phyloP scores from a whole-genome alignment of 2,797 vertebrate species.

The Pampus argenteus region DNA sequence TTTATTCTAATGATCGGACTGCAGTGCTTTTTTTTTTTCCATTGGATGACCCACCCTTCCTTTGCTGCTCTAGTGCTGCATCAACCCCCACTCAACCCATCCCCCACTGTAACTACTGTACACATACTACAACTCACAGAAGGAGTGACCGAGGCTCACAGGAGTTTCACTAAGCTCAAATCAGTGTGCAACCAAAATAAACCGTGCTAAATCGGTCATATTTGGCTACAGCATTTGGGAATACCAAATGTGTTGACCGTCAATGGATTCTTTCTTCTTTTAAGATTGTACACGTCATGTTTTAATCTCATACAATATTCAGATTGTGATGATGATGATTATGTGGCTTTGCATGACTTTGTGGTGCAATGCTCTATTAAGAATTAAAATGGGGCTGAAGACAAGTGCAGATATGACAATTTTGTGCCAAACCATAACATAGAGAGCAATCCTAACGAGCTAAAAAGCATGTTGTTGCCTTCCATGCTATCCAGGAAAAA shows the following conservation, averaged over 20 bases:
- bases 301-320: constrained; percentile 13
- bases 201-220: constrained; percentile 1
- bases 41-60: constrained; percentile 62
- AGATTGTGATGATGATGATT: constrained; percentile 1
- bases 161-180: constrained; percentile 43
- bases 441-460: constrained; percentile 12
- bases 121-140: constrained; percentile 52
- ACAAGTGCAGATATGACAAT: constrained; percentile 55
- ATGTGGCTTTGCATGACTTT: constrained; percentile 31
- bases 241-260: neutral
- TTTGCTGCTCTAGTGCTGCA: constrained; percentile 60
- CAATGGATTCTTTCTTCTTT: neutral
- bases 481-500: constrained; percentile 14
- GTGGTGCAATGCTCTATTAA: constrained; percentile 37
- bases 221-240: constrained; percentile 8
- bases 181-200: constrained; percentile 40
- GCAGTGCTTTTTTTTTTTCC: constrained; percentile 39
- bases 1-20: constrained; percentile 26
- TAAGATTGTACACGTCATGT: neutral
- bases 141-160: constrained; percentile 52
- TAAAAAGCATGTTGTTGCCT: constrained; percentile 30
- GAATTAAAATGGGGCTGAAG: constrained; percentile 36
- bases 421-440: constrained; percentile 31
- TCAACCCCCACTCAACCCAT: constrained; percentile 69
- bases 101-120: constrained; percentile 74